Conservation (phyloP, 2,113 vertebrate genomes). For the Grus americana region DNA sequence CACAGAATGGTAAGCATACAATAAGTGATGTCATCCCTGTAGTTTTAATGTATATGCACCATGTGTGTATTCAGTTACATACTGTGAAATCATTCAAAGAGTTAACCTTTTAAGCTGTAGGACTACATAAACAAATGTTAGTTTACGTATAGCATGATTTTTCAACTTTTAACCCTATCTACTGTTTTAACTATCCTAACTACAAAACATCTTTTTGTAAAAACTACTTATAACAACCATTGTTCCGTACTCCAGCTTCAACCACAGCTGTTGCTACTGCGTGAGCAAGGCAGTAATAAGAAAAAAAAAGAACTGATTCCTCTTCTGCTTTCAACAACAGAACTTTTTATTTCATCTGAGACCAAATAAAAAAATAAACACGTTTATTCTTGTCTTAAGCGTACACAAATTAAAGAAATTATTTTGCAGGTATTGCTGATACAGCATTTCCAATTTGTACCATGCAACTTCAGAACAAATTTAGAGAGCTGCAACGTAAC, state of each 20-base stretch:
- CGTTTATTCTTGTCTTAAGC: background rate
- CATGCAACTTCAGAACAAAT: conserved; percentile 48
- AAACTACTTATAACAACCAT: background rate
- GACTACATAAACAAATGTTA: background rate
- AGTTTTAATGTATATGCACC: background rate
- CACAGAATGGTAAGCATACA: background rate
- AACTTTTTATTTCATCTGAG: background rate
- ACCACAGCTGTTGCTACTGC: background rate
- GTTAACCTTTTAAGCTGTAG: background rate
- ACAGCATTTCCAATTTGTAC: conserved; percentile 40
- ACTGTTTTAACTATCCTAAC: background rate
- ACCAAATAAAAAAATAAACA: background rate
- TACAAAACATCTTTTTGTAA: background rate
- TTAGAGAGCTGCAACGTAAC: conserved; percentile 25
- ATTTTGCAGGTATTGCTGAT: background rate
- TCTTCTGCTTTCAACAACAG: background rate
- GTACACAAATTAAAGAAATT: conserved; percentile 3
- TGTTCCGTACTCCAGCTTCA: background rate
- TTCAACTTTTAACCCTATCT: background rate
- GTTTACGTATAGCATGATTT: background rate
- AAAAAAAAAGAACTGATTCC: background rate
- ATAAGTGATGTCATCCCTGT: background rate
- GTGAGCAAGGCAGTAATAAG: background rate
- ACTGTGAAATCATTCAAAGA: background rate
- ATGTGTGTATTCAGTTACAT: background rate